Percentiles rank a stretch among this genome's conserved stretches.
phyloP scores from a whole-genome alignment of 2,888 invertebrate species.

The Apoda limacodes region DNA sequence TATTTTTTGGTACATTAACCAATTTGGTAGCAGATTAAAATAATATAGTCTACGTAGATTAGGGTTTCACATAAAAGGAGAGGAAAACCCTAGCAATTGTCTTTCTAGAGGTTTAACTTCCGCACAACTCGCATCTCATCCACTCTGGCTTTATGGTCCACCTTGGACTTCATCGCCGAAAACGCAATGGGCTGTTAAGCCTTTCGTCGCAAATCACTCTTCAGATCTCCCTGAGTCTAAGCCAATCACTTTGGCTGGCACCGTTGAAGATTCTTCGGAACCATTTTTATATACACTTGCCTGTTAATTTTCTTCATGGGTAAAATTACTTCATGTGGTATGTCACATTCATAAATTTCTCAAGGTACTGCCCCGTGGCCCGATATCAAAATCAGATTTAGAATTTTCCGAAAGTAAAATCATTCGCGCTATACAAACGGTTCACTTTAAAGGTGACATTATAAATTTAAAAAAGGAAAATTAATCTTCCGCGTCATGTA shows the following conservation, averaged over 20 bases:
- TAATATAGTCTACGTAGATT: no score
- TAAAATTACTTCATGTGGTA: not conserved
- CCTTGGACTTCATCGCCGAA: slow-evolving; percentile 3
- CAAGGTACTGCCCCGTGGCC: slow-evolving; percentile 4
- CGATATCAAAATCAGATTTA: slow-evolving; percentile 4
- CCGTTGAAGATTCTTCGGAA: not conserved
- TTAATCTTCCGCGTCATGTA: not conserved
- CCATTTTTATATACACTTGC: not conserved
- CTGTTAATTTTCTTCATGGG: not conserved
- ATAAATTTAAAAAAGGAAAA: slow-evolving; percentile 1
- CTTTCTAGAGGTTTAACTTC: slow-evolving; percentile 10
- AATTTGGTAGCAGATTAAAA: no score
- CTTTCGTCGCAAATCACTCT: not conserved
- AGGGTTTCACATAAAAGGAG: slow-evolving; percentile 7
- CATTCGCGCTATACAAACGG: slow-evolving; percentile 1
- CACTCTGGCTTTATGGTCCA: slow-evolving; percentile 9
- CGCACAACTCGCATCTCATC: slow-evolving; percentile 5
- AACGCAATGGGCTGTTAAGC: slow-evolving; percentile 3
- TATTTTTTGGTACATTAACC: no score
- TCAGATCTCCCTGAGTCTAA: not conserved
- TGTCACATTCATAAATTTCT: slow-evolving; percentile 3
- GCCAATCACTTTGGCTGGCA: not conserved
- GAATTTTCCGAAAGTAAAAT: slow-evolving; percentile 3
- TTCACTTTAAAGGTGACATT: slow-evolving; percentile 1
- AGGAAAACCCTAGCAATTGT: slow-evolving; percentile 11